Evolutionary conservation across 2,113 vertebrate species (phyloP), one percentile per base, ranked within the genome.

Genomic region (Pheucticus melanocephalus): DNA sequence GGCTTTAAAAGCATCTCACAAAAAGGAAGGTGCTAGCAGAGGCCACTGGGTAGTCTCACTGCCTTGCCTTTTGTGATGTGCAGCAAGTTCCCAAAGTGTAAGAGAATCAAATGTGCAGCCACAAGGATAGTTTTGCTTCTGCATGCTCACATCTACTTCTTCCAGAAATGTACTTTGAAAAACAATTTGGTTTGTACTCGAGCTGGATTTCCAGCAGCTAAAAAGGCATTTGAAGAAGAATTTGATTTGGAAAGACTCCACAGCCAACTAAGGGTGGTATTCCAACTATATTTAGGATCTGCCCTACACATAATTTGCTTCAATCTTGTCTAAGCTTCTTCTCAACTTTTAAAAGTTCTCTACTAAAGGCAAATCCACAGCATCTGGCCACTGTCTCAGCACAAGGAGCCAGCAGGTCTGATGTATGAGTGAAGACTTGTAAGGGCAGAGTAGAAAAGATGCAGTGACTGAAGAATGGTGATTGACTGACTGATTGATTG

Each of bases 151-250:
- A n/a, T 70, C 51, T 39, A 11, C 44, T 50, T 82, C 54, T 93
- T 86, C 15, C 48, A 70, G 79, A 88, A 72, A 57, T 21, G 21
- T 54, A 44, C 59, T 83, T 85, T 66, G 54, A 54, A 78, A 83
- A 91, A 37, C 35, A 66, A 33, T 82, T 94, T 61, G 30, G 23
- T 91, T 93, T 76, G 50, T 87, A 23, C 16, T 86, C 14, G 1
- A 35, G 51, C 51, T 95, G 68, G 83, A 82, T 86, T 91, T 95
- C 56, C 75, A 75, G 42, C 68, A 81, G 54, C 64, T 77, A 30
- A 70, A 93, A 91, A 56, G 25, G 44, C 40, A 48, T 75, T 88
- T 79, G 65, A 79, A 86, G 44, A 83, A 91, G 68, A 83, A 86
- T 59, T 85, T 86, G 63, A 25, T 64, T 79, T 90, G 63, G 79